Percentiles rank a stretch among this genome's conserved stretches.
Evolutionary conservation across 2,888 invertebrate species (phyloP).

Genomic region (Protodeltote pygarga): DNA sequence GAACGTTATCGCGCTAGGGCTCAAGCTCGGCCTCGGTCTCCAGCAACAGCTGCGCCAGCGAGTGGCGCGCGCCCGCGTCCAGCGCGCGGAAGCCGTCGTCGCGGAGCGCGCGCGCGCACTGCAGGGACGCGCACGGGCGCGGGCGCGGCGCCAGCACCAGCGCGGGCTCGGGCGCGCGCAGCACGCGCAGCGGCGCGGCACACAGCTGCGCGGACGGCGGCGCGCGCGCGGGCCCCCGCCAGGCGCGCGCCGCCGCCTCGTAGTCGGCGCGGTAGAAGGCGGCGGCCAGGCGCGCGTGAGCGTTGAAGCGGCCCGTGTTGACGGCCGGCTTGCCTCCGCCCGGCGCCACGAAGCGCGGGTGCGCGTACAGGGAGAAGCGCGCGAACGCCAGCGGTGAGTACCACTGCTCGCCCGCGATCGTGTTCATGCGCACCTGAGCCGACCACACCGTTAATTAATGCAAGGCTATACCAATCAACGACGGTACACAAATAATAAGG

Average conservation of each 20-base stretch:
- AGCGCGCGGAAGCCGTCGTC: slow-evolving; percentile 34
- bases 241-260: slow-evolving; percentile 65
- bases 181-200: slow-evolving; percentile 89
- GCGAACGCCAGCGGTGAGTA: slow-evolving; percentile 97
- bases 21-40: slow-evolving; percentile 53
- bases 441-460: background rate
- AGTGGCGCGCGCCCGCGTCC: slow-evolving; percentile 60
- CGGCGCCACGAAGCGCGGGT: slow-evolving; percentile 90
- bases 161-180: slow-evolving; percentile 94
- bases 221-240: slow-evolving; percentile 17
- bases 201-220: slow-evolving; percentile 71
- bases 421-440: slow-evolving; percentile 97
- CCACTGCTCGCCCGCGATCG: slow-evolving; percentile 95
- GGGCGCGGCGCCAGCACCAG: slow-evolving; percentile 70
- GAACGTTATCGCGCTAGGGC: background rate
- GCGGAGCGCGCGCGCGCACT: slow-evolving; percentile 4
- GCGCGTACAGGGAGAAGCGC: slow-evolving; percentile 92
- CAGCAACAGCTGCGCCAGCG: slow-evolving; percentile 58
- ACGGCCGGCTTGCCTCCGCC: slow-evolving; percentile 86
- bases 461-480: no score
- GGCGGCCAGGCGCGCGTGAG: slow-evolving; percentile 88
- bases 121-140: slow-evolving; percentile 37
- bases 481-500: no score
- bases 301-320: slow-evolving; percentile 81
- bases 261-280: slow-evolving; percentile 95